Base-by-base conservation (phyloP, 1,140 invertebrate species). In the Drosophila neocordata region DNA sequence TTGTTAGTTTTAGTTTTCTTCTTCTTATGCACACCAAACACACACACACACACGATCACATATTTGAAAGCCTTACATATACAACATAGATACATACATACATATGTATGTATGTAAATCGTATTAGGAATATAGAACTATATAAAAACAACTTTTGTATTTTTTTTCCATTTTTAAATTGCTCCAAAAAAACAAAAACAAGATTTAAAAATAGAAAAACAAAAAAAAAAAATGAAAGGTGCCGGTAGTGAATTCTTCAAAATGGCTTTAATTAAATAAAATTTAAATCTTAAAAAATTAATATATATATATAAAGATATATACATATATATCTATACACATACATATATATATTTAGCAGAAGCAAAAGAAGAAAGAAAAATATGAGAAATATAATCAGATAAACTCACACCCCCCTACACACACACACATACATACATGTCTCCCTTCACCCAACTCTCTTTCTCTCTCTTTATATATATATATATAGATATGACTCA, bases 241-340 rank as follows among this genome's bases (percentile, higher is more conserved):
- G 79, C 79, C 83, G 71, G 71, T 87, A 87, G 82, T 82, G 82
- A 87, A 87, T 87, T 88, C 83, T 88, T 87, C 82, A 80, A 76
- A 82, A 87, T 87, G 82, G 82, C 82, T 87, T 87, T 87, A 87
- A 87, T 74, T 88, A 82, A 87, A 72, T 88, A 82, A 61, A 88
- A 82, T 75, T 87, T 76, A 69, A 73, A 51, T 31, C 38, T 52
- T 52, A 51, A 65, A 68, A 38, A 51, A 51, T 65, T 65, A 61
- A 64, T 27, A 44, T 62, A 60, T 20, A 48, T 57, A 77, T 31
- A 31, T n/a, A n/a, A n/a, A n/a, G n/a, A n/a, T n/a, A n/a, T n/a
- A n/a, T n/a, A n/a, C n/a, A n/a, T n/a, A n/a, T n/a, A n/a, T n/a
- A n/a, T 24, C 1, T 4, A 24, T 24, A 24, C 24, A 24, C 4